Conservation (phyloP, 2,113 vertebrate species). For the Malaclemys terrapin region DNA sequence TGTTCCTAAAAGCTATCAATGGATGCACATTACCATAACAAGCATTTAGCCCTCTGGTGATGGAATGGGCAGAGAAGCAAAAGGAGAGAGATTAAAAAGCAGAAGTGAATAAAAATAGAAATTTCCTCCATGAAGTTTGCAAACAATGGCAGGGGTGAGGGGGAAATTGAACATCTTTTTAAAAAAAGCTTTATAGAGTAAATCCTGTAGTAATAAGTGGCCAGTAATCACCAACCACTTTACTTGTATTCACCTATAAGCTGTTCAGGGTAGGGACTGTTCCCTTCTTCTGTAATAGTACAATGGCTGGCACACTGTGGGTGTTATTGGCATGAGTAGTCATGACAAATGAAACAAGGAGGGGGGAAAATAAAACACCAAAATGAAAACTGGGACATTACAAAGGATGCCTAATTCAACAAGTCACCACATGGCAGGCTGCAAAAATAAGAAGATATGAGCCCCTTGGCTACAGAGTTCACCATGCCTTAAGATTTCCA, state of each 20-base stretch:
- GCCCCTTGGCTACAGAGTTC: neutral
- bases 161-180: neutral
- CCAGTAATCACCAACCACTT: neutral
- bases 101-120: neutral
- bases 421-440: neutral
- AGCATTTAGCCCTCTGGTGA: neutral
- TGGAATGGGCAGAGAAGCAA: neutral
- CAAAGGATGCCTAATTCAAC: neutral
- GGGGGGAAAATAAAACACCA: neutral
- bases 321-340: neutral
- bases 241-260: neutral
- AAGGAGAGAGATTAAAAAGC: slow-evolving; percentile 16
- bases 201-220: neutral
- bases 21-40: neutral
- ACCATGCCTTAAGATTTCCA: neutral
- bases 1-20: neutral
- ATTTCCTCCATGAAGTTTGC: neutral
- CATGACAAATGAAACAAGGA: neutral
- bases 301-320: neutral
- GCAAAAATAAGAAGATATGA: neutral
- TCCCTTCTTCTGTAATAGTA: no score
- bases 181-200: neutral
- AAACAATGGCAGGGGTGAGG: neutral
- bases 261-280: neutral
- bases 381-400: neutral